A percentile compares a stretch with the other conserved stretches of the same genome.
Conservation (phyloP, 1,140 invertebrate genomes). For the Cotesia vestalis region DNA sequence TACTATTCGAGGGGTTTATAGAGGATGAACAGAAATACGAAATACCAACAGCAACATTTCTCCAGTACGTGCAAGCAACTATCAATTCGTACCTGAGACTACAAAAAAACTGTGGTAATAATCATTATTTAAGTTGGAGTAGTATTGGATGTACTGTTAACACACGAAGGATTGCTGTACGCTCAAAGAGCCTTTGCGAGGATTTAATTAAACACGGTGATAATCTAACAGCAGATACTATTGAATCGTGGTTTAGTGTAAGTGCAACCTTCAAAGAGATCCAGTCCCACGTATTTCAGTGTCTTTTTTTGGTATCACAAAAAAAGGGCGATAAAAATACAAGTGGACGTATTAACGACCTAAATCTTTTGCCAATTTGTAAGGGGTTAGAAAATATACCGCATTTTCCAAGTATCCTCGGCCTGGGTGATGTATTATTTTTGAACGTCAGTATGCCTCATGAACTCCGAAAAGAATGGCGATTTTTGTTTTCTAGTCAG, state of each 20-base stretch:
- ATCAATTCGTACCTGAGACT: slow-evolving; percentile 62
- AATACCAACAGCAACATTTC: slow-evolving; percentile 54
- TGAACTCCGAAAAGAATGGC: slow-evolving; percentile 78
- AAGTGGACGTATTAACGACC: slow-evolving; percentile 57
- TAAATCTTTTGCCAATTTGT: slow-evolving; percentile 67
- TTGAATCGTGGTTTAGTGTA: slow-evolving; percentile 57
- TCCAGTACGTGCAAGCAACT: slow-evolving; percentile 61
- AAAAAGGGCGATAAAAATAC: slow-evolving; percentile 63
- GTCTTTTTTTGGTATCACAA: slow-evolving; percentile 60
- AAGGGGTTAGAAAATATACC: slow-evolving; percentile 74
- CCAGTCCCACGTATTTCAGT: slow-evolving; percentile 63
- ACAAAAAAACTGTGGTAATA: slow-evolving; percentile 58
- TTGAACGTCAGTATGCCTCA: slow-evolving; percentile 78
- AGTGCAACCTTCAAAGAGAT: slow-evolving; percentile 56
- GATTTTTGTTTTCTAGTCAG: slow-evolving; percentile 83
- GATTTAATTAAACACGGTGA: slow-evolving; percentile 56
- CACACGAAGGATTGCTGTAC: slow-evolving; percentile 56
- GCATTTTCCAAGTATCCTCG: slow-evolving; percentile 79
- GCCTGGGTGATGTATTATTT: slow-evolving; percentile 80
- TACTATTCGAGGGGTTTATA: slow-evolving; percentile 56
- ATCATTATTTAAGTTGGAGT: slow-evolving; percentile 58
- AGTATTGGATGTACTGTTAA: slow-evolving; percentile 63
- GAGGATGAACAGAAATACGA: slow-evolving; percentile 60
- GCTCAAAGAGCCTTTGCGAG: slow-evolving; percentile 57
- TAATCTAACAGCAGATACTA: slow-evolving; percentile 50